Evolutionary conservation across 2,113 vertebrate genomes (phyloP).

Genomic region (Labeo catla): DNA sequence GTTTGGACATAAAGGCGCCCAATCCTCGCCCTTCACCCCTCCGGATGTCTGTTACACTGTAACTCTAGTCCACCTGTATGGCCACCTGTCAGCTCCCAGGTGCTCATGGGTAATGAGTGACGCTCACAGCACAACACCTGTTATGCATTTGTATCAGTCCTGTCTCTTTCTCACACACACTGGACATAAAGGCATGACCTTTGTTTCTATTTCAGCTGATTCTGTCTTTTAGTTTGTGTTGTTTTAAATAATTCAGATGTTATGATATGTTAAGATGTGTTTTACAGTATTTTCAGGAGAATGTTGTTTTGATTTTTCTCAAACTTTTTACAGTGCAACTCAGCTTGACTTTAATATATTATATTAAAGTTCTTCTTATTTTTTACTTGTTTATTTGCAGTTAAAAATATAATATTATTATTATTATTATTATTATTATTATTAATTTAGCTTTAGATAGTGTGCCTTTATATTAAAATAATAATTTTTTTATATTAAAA

Average conservation of each 20-base stretch:
- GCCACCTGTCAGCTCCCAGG: constrained; percentile 42
- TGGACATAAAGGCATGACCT: not conserved
- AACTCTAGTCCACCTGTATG: constrained; percentile 44
- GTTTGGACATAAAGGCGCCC: not conserved
- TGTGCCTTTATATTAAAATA: too few species aligned
- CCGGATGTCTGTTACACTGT: not conserved
- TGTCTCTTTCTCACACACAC: not conserved
- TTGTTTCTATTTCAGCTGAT: not conserved
- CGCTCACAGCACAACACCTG: constrained; percentile 52
- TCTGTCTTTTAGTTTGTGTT: not conserved
- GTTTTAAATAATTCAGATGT: too few species aligned
- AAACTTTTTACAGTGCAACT: not conserved
- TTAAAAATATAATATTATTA: not conserved
- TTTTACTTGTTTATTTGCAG: not conserved
- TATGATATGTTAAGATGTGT: too few species aligned
- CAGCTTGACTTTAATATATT: not conserved
- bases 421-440: not conserved
- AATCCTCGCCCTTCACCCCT: too few species aligned
- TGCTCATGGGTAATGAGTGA: constrained; percentile 24
- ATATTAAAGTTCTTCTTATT: not conserved
- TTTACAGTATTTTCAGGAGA: too few species aligned
- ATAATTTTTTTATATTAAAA: too few species aligned
- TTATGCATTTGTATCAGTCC: not conserved
- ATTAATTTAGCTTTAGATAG: not conserved
- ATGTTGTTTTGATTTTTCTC: too few species aligned